Base-by-base conservation (phyloP, 2,797 vertebrate species). In the Myripristis jacobus region DNA sequence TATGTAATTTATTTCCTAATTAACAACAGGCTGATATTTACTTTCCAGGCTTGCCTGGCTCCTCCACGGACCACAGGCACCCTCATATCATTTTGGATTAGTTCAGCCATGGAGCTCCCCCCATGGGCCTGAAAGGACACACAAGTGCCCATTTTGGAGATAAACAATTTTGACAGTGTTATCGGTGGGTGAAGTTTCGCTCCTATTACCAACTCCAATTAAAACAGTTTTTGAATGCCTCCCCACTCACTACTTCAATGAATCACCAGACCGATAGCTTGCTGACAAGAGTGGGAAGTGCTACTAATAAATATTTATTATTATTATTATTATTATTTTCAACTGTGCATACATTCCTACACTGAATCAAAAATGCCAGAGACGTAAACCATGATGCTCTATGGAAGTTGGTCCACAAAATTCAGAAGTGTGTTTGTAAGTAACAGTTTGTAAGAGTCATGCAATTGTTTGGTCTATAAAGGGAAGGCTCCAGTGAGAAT, bases 1-100 rank as follows among this genome's bases (percentile, higher is more conserved):
- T 31, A 29, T 76, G 54, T 47, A 53, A 81, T 84, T 80, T 72
- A 77, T 73, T 90, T 91, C 79, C 59, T 81, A 80, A 90, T 88
- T 85, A 89, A 73, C 60, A 80, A 50, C 63, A 71, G 66, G 53
- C 69, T 79, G 63, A 62, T 74, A 76, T 89, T 88, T 83, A 78
- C 75, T 78, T 75, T 51, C 75, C 24, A 70, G 54, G 36, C 34
- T 67, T 64, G 58, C 46, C 55, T 60, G 38, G 58, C 72, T 71
- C 59, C 75, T 70, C 76, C 15, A n/a, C 46, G 68, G 77, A 70
- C 80, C 55, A 52, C 6, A 22, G 36, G 27, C 50, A 16, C 29
- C 41, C 21, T 83, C 61, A 77, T 81, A 70, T 86, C 70, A 41
- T 61, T 87, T 75, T 56, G 75, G 76, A 90, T 90, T 89, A 89